Base-by-base conservation (phyloP, 1,140 invertebrate species). In the Galleria mellonella region DNA sequence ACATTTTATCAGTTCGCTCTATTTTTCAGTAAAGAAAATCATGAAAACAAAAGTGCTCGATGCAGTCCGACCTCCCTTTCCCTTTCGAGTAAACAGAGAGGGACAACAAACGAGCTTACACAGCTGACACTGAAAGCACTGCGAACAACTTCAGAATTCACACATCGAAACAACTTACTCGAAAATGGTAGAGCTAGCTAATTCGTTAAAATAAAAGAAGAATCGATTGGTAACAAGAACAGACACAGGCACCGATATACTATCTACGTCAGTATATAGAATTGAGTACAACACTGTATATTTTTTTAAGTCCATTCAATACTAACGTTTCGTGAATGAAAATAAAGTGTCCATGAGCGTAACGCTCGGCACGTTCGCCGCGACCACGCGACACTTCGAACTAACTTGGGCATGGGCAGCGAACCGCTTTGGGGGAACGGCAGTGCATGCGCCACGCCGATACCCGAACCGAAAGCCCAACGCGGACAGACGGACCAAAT, bases 81-180 rank as follows among this genome's bases (percentile, higher is more conserved):
- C 65, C 68, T 77, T 76, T 74, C 66, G 48, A 51, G 42, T 45
- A 33, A 55, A 67, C 39, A 55, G 65, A 70, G 47, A 59, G 69
- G 65, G 71, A 78, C 62, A 69, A 64, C 66, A 62, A 63, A 67
- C 51, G 56, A 66, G 53, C 62, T 54, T 46, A 63, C 66, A 72
- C 63, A 67, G 60, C 63, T 68, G 55, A 68, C 72, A 83, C 76
- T 76, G 72, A 81, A 78, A 77, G 72, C 76, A 83, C 77, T 71
- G 59, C 51, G 58, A 68, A 63, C 79, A 81, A 70, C 79, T 65
- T 72, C 65, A 65, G 57, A 59, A 65, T 60, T 59, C 63, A 73
- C 71, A 67, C 59, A 45, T 38, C 54, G 61, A 63, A 62, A 44
- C 37, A 53, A 55, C 49, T 53, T 53, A 51, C 37, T 44, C 46